These are phyloP conservation scores for Seriola rivoliana DNA, from an alignment of 2,113 vertebrate species.

Conservation along the genomic window DNA sequence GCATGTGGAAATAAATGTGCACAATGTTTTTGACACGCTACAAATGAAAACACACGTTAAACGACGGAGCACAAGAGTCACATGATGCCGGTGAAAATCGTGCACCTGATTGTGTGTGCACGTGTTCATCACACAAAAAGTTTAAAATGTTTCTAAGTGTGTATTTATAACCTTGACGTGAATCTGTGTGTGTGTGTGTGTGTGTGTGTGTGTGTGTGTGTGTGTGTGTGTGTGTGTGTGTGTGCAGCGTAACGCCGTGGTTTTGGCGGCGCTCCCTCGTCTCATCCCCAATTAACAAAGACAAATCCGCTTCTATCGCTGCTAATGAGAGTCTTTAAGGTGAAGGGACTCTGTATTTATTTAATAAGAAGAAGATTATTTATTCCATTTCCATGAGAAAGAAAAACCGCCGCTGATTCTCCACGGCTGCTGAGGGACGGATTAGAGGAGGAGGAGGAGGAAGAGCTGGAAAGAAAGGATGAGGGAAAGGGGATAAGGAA, in stretches of 20 bases:
- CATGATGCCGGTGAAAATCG: constrained; percentile 24
- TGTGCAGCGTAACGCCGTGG: constrained; percentile 3
- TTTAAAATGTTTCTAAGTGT: constrained; percentile 11
- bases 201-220: constrained; percentile 13
- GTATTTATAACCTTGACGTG: constrained; percentile 51
- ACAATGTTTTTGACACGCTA: constrained; percentile 36
- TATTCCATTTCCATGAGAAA: constrained; percentile 65
- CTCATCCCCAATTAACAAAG: constrained; percentile 80
- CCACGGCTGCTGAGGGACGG: constrained; percentile 33
- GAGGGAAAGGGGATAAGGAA: background rate
- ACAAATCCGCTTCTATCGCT: constrained; percentile 74
- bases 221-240: constrained; percentile 9
- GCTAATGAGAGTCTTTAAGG: constrained; percentile 80
- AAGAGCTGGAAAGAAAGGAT: background rate
- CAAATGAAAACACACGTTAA: constrained; percentile 54
- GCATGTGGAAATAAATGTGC: constrained; percentile 44
- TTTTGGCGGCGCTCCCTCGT: constrained; percentile 57
- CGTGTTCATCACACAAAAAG: constrained; percentile 11
- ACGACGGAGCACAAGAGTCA: background rate
- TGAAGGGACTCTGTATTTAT: constrained; percentile 69
- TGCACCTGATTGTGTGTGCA: constrained; percentile 23
- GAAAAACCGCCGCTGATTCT: constrained; percentile 49
- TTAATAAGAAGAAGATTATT: constrained; percentile 70
- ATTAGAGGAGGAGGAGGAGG: constrained; percentile 31
- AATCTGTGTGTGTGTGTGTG: constrained; percentile 17